These are phyloP conservation scores for Serripes groenlandicus DNA, from an alignment of 2,888 invertebrate genomes.

Conservation along the genomic window DNA sequence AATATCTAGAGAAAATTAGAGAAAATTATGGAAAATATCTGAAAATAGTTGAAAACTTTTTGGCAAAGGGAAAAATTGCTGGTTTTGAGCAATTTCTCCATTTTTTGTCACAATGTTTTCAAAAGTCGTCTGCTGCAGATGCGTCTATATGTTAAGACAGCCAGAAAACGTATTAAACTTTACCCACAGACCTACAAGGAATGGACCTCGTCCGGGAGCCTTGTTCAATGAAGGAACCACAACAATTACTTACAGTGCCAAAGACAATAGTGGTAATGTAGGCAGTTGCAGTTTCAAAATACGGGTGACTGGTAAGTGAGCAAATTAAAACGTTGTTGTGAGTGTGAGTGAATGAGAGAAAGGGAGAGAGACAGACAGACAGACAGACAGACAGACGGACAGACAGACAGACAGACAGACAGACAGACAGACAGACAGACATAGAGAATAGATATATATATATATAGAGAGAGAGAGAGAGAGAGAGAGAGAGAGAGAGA, in stretches of 20 bases:
- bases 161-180: too few relatives aligned
- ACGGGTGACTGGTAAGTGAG: conserved; percentile 46
- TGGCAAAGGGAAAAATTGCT: too few relatives aligned
- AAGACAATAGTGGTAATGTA: conserved; percentile 56
- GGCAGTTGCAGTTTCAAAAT: conserved; percentile 51
- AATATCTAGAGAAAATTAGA: too few relatives aligned
- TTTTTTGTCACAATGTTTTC: too few relatives aligned
- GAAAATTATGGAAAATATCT: too few relatives aligned
- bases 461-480: background rate
- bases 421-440: background rate
- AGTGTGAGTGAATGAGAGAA: too few relatives aligned
- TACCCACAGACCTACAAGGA: conserved; percentile 37
- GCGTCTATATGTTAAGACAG: too few relatives aligned
- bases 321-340: too few relatives aligned
- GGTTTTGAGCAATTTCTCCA: too few relatives aligned
- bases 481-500: background rate
- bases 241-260: conserved; percentile 50
- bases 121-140: too few relatives aligned
- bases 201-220: conserved; percentile 34
- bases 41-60: too few relatives aligned
- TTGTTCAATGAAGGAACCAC: conserved; percentile 43
- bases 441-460: background rate
- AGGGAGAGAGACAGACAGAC: background rate
- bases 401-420: background rate
- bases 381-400: background rate